Evolutionary conservation across 1,140 invertebrate species (phyloP), one percentile per base, ranked within the genome.

Genomic region (Sogatella furcifera): DNA sequence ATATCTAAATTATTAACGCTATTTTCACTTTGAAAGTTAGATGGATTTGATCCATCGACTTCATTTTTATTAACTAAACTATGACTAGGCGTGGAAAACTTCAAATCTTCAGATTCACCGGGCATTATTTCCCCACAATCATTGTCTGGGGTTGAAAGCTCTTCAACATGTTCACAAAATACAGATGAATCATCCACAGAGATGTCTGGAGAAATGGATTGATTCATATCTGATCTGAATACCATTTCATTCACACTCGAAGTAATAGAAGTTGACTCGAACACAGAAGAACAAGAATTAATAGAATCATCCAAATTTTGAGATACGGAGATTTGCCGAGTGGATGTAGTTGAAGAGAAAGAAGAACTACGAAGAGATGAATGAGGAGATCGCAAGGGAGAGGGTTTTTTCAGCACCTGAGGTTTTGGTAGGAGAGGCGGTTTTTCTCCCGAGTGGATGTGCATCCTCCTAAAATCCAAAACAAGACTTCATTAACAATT

Each of bases 351-450:
- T 14, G 9, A 21, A 46, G 54, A 19, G 52, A 41, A 17, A 28
- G 22, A 61, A 31, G 22, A 61, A 31, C 15, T 46, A 24, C 58
- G 54, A 17, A 58, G 24, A 24, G 34, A 17, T 57, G 21, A n/a
- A 13, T 28, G 22, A 15, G 44, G 14, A n/a, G 17, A 14, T 4
- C 15, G 21, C 28, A 46, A 15, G 13, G 14, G 46, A 31, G 34
- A 38, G 8, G 55, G 17, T 44, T 62, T 62, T 13, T 24, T 22
- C 41, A 46, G 21, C 22, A 55, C 19, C 15, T 44, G 49, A 17
- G 63, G 63, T 59, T 64, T 64, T 59, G 63, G 63, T 34, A 59
- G 55, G 11, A 64, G 49, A 55, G 63, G 63, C 15, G 63, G 63
- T 55, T 64, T 64, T 49, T 42, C 14, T 38, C 58, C 15, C 11